Conservation (phyloP, 2,797 vertebrate genomes). For the Sandelia bainsii region DNA sequence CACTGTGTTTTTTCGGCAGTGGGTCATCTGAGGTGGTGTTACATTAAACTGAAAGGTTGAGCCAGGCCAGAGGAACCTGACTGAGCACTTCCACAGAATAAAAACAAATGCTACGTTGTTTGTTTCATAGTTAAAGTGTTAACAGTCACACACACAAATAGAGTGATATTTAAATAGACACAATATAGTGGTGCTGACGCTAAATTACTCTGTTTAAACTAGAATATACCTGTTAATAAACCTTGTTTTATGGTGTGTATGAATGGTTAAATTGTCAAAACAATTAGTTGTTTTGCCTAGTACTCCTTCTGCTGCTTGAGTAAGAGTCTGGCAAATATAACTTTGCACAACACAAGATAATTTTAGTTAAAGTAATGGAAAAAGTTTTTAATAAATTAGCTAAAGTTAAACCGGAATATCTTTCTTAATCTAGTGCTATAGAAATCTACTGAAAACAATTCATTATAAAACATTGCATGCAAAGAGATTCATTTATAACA, state of each 20-base stretch:
- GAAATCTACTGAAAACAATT: slow-evolving; percentile 43
- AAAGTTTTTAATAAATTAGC: slow-evolving; percentile 8
- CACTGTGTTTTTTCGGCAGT: slow-evolving; percentile 17
- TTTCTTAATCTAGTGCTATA: slow-evolving; percentile 41
- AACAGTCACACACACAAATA: slow-evolving; percentile 20
- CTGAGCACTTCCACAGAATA: slow-evolving; percentile 25
- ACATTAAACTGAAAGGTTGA: slow-evolving; percentile 33
- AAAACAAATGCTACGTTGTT: too few relatives aligned
- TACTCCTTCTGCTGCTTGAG: slow-evolving; percentile 13
- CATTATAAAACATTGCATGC: slow-evolving; percentile 63
- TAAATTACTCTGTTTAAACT: slow-evolving; percentile 25
- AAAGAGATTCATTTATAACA: slow-evolving; percentile 47
- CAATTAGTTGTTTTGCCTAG: slow-evolving; percentile 10
- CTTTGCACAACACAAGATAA: slow-evolving; percentile 33
- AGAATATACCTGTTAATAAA: slow-evolving; percentile 32
- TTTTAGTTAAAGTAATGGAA: slow-evolving; percentile 22
- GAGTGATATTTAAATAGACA: slow-evolving; percentile 25
- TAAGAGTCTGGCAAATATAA: slow-evolving; percentile 8
- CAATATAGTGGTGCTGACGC: slow-evolving; percentile 18
- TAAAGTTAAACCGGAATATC: slow-evolving; percentile 33
- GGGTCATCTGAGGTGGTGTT: slow-evolving; percentile 54
- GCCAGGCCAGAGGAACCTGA: slow-evolving; percentile 29
- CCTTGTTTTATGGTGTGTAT: slow-evolving; percentile 3
- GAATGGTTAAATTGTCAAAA: slow-evolving; percentile 12
- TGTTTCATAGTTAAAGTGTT: slow-evolving; percentile 23